Base-by-base conservation (phyloP, 2,113 vertebrate species). In the Eulemur macaco region DNA sequence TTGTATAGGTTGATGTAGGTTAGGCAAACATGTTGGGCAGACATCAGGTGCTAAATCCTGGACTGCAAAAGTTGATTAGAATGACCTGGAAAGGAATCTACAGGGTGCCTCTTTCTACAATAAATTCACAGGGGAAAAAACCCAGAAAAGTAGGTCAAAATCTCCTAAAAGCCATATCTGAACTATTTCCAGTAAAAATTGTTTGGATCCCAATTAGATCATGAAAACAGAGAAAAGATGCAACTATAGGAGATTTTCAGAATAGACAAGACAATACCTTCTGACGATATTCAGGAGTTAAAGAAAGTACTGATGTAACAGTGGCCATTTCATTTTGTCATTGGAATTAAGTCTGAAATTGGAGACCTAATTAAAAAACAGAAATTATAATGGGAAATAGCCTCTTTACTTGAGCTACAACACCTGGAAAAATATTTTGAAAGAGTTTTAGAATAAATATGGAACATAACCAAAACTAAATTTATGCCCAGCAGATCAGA, bases 321-420 rank as follows among this genome's bases (percentile, higher is more conserved):
- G 34, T 23, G 23, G 14, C 6, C 10, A 76, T n/a, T 96, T 29
- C 29, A n/a, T 87, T 58, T 81, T 58, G 9, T 82, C 58, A 76
- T 87, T 94, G 42, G 73, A 45, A 87, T 96, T 69, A 91, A 87
- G 45, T 27, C 17, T 76, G 27, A 91, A 68, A 69, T 68, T 76
- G 13, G 58, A 91, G 11, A 68, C 21, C 23, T 76, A 76, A 45
- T 60, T 87, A 17, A 60, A 66, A 91, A 91, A 5, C 29, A 83
- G 45, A 81, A 63, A 77, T 69, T 45, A 91, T 17, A 91, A 69
- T 71, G n/a, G 27, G 14, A 88, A 69, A 52, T 77, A 91, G 12
- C 11, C 12, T 37, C 34, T 68, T 91, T 66, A 74, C 73, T 94
- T 86, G 56, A 86, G 76, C n/a, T 42, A 56, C 3, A 81, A 54